These are phyloP conservation scores for Numida meleagris DNA, from an alignment of 2,113 vertebrate genomes.

Conservation along the genomic window DNA sequence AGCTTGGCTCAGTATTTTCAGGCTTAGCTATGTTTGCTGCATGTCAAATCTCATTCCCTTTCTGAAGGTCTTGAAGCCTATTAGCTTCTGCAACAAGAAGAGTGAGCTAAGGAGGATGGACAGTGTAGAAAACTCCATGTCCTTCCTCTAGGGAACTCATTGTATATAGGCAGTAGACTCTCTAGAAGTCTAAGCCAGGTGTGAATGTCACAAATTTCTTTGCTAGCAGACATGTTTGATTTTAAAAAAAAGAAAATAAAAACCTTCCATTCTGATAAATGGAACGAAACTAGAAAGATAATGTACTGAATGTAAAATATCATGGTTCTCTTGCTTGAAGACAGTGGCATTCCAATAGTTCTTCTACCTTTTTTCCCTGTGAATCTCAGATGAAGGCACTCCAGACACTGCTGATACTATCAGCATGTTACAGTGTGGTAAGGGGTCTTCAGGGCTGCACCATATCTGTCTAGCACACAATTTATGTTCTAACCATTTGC, in stretches of 20 bases:
- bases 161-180: background rate
- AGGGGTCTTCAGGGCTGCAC: slow-evolving; percentile 18
- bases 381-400: background rate
- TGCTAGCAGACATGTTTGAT: background rate
- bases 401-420: background rate
- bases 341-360: background rate
- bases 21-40: background rate
- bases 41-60: background rate
- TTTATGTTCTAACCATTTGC: background rate
- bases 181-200: background rate
- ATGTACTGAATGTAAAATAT: background rate
- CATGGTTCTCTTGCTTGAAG: background rate
- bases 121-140: background rate
- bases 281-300: background rate
- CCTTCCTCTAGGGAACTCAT: background rate
- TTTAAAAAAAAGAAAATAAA: background rate
- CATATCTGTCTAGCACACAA: slow-evolving; percentile 4
- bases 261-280: background rate
- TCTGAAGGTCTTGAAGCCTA: background rate
- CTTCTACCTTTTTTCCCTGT: background rate
- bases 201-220: background rate
- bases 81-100: background rate
- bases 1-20: background rate
- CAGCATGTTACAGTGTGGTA: slow-evolving; percentile 10
- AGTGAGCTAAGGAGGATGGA: background rate